A percentile compares a stretch with the other conserved stretches of the same genome.
Evolutionary conservation across 2,797 vertebrate species (phyloP).

Genomic region (Benthosema pterotum): DNA sequence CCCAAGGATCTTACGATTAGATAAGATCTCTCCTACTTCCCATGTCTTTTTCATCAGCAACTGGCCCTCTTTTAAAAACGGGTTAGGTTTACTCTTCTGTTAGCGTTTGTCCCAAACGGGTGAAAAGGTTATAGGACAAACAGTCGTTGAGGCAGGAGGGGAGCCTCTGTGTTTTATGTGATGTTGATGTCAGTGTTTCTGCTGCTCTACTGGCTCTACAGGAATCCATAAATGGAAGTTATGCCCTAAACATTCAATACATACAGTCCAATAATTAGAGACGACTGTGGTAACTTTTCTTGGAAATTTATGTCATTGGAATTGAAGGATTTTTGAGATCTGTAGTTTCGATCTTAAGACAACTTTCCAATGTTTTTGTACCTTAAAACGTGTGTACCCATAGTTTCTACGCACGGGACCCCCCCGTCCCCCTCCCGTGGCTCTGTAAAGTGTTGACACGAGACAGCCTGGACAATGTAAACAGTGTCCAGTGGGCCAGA

Average conservation of each 20-base stretch:
- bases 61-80: conserved; percentile 3
- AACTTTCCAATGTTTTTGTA: conserved; percentile 7
- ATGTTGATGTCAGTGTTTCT: not conserved
- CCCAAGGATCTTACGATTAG: conserved; percentile 33
- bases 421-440: conserved; percentile 23
- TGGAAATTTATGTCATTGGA: too few relatives aligned
- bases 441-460: conserved; percentile 41
- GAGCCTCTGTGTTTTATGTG: not conserved
- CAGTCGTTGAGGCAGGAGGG: not conserved
- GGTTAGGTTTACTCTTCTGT: conserved; percentile 16
- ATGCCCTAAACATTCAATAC: too few relatives aligned
- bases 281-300: too few relatives aligned
- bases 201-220: not conserved
- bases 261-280: too few relatives aligned
- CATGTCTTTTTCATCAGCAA: conserved; percentile 8
- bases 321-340: too few relatives aligned
- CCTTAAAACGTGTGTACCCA: conserved; percentile 6
- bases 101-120: conserved; percentile 12
- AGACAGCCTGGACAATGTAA: conserved; percentile 45
- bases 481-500: conserved; percentile 28
- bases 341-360: not conserved
- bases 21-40: conserved; percentile 29
- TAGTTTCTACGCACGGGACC: conserved; percentile 5
- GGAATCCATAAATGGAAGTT: not conserved
- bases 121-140: not conserved